Conservation (phyloP, 2,888 invertebrate species). For the Drosophila falleni region DNA sequence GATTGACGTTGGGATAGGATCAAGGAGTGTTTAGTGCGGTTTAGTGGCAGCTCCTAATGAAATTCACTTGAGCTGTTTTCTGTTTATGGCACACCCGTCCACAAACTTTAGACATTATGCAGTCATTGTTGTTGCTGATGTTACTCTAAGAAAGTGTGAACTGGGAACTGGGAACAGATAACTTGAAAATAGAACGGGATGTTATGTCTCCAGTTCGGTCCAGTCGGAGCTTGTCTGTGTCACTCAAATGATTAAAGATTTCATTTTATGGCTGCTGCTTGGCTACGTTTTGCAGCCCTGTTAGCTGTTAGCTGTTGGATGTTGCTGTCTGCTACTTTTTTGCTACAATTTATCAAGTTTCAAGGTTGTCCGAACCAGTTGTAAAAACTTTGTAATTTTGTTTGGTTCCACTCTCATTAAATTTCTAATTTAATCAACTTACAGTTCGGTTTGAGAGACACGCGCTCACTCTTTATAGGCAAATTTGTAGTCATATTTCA, state of each 20-base stretch:
- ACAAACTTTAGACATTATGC: slow-evolving; percentile 66
- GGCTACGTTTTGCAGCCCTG: slow-evolving; percentile 42
- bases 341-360: slow-evolving; percentile 78
- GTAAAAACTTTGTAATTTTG: slow-evolving; percentile 73
- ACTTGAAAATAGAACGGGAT: slow-evolving; percentile 23
- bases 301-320: slow-evolving; percentile 14
- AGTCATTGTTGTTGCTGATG: slow-evolving; percentile 33
- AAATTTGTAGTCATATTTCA: slow-evolving; percentile 63
- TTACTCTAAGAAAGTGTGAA: slow-evolving; percentile 2
- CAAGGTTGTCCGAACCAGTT: slow-evolving; percentile 69
- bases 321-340: slow-evolving; percentile 62
- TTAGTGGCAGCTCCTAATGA: slow-evolving; percentile 65
- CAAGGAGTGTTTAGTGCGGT: slow-evolving; percentile 50
- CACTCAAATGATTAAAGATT: slow-evolving; percentile 82
- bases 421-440: slow-evolving; percentile 80
- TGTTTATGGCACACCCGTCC: slow-evolving; percentile 66
- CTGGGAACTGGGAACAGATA: slow-evolving; percentile 12
- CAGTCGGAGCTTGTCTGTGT: slow-evolving; percentile 61
- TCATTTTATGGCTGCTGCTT: slow-evolving; percentile 69
- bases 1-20: slow-evolving; percentile 14
- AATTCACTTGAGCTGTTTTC: slow-evolving; percentile 65
- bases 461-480: slow-evolving; percentile 19
- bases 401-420: slow-evolving; percentile 58
- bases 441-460: slow-evolving; percentile 18
- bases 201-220: slow-evolving; percentile 19